phyloP scores from a whole-genome alignment of 2,888 invertebrate genomes.

The Hedya salicella region DNA sequence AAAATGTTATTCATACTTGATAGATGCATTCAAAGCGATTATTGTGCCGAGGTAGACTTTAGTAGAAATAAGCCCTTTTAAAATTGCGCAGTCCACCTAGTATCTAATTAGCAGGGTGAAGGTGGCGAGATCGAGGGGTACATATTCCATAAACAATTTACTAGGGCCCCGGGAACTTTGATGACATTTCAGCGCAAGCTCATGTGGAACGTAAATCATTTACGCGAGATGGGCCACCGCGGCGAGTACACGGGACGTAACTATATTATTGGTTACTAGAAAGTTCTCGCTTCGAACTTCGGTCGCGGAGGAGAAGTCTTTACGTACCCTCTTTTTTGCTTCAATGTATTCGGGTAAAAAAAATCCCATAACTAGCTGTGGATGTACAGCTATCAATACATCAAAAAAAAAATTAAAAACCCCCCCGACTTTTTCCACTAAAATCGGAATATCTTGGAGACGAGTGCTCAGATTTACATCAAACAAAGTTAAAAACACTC shows the following conservation, averaged over 20 bases:
- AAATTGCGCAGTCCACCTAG: background rate
- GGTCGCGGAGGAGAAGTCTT: no score
- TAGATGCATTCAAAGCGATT: background rate
- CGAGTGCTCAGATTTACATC: no score
- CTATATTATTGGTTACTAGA: no score
- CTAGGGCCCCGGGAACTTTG: constrained; percentile 49
- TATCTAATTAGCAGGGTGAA: constrained; percentile 30
- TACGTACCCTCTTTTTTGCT: no score
- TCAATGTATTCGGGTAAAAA: no score
- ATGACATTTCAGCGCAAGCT: constrained; percentile 55
- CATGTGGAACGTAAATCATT: constrained; percentile 54
- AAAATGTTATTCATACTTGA: background rate
- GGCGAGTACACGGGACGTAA: background rate
- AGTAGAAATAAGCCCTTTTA: background rate
- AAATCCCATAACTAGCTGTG: no score
- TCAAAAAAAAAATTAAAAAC: no score
- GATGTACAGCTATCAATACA: no score
- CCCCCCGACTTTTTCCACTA: no score
- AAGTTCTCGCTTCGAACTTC: no score
- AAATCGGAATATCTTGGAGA: no score
- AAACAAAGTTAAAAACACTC: no score
- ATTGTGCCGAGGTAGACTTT: background rate
- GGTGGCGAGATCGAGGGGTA: constrained; percentile 24
- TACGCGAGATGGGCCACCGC: constrained; percentile 34
- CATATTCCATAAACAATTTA: constrained; percentile 42